Evolutionary conservation across 92 coral and sea anemone genomes (phyloP).

Genomic region (Blastomussa wellsi): DNA sequence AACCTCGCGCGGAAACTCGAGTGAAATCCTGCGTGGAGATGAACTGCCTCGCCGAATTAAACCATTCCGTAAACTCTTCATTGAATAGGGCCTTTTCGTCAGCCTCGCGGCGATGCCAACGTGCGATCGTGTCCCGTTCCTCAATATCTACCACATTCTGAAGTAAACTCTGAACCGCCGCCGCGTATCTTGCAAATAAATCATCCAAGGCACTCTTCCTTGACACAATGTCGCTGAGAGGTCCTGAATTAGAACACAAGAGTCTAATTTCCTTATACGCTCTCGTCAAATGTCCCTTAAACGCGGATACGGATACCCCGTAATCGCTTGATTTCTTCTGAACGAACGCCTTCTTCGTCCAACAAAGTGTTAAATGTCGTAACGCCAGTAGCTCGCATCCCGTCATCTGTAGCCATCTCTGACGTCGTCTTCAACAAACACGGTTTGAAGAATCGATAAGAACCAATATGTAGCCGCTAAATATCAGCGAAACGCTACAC

Average conservation of each 20-base stretch:
- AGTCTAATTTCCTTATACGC: neutral
- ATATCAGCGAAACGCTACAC: too few species aligned
- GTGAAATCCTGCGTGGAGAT: too few species aligned
- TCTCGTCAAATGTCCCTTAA: slow-evolving; percentile 2
- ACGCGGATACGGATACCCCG: neutral
- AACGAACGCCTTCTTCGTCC: neutral
- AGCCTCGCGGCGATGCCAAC: neutral
- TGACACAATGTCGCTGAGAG: neutral
- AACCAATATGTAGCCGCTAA: too few species aligned
- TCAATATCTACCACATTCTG: neutral
- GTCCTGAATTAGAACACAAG: neutral
- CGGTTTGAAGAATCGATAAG: too few species aligned
- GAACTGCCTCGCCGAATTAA: too few species aligned
- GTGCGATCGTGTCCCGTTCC: neutral
- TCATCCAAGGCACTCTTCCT: slow-evolving; percentile 13
- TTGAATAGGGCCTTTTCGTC: neutral
- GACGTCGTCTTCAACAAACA: too few species aligned
- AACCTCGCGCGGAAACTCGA: neutral
- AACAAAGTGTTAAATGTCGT: neutral
- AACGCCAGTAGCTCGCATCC: too few species aligned
- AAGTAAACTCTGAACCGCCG: neutral
- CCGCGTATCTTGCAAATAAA: neutral
- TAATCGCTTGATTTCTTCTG: neutral
- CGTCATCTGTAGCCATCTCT: too few species aligned
- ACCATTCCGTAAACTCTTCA: neutral